Evolutionary conservation across 1,140 invertebrate genomes (phyloP), one percentile per base, ranked within the genome.

Genomic region (Nixonia krombeini): DNA sequence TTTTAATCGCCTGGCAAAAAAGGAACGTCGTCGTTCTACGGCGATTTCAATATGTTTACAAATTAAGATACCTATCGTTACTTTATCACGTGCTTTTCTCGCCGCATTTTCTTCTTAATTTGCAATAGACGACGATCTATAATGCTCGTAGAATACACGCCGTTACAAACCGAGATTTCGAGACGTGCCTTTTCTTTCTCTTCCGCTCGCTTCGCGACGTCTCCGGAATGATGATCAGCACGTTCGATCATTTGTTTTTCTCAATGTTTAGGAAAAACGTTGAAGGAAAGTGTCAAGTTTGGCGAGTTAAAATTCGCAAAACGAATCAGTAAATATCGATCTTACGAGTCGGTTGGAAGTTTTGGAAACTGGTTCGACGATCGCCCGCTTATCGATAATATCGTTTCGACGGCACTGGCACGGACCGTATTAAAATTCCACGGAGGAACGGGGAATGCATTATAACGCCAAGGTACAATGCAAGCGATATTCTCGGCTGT

Each of bases 401-500:
- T n/a, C n/a, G n/a, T n/a, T n/a, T n/a, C n/a, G n/a, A 61, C 69
- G 67, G 52, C 62, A 69, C 74, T 67, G 61, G 56, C 47, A 47
- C 53, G 33, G 38, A 58, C 51, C 51, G 63, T 70, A 78, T 79
- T 73, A 77, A 78, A 76, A 70, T 76, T 75, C 66, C 64, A 70
- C 31, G 57, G 26, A 49, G 47, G n/a, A 50, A 67, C 50, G 46
- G 66, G 63, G 68, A 72, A 61, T 67, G 62, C 70, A 68, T 72
- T 49, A 72, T 57, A 73, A 79, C 67, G 69, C 55, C 16, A 9
- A 58, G 10, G 50, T 64, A 69, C 65, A 79, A 78, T 77, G 70
- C 55, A 69, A 66, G 46, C 59, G 70, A 78, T 78, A 75, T 68
- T 68, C 66, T 71, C 71, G 69, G 65, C 75, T 76, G 77, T 80